Conservation (phyloP, 2,797 vertebrate species). For the Buceros bicornis region DNA sequence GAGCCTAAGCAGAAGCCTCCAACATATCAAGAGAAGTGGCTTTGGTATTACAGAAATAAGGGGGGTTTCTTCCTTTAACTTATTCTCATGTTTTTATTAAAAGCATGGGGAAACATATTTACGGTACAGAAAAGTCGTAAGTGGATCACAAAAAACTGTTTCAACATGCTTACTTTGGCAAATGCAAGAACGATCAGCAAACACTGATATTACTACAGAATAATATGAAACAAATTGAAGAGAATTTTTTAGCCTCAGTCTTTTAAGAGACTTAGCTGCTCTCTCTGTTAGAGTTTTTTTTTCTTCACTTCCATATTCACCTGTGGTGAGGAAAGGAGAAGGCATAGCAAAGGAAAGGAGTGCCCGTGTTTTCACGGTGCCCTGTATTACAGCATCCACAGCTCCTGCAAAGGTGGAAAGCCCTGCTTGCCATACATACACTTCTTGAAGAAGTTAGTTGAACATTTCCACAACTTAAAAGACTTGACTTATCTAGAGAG, state of each 20-base stretch:
- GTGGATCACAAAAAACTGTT: neutral
- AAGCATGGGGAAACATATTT: neutral
- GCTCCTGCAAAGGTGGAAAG: neutral
- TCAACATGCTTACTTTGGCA: neutral
- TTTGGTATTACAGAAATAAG: neutral
- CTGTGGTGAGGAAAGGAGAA: neutral
- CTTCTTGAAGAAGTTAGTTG: neutral
- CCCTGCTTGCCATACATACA: neutral
- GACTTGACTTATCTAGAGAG: neutral
- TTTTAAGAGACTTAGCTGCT: neutral
- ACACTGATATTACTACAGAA: neutral
- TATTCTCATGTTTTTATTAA: neutral
- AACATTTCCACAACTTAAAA: neutral
- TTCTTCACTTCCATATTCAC: neutral
- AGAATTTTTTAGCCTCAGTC: neutral
- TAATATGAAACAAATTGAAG: neutral
- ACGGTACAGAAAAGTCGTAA: neutral
- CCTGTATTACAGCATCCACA: neutral
- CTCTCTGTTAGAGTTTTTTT: neutral
- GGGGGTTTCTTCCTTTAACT: accelerated
- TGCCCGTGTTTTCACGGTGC: neutral
- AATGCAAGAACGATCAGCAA: neutral
- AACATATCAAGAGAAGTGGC: neutral
- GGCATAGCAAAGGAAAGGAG: neutral
- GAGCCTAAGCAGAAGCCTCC: neutral